These are phyloP conservation scores for Neoaliturus tenellus DNA, from an alignment of 2,888 invertebrate species.

Conservation along the genomic window DNA sequence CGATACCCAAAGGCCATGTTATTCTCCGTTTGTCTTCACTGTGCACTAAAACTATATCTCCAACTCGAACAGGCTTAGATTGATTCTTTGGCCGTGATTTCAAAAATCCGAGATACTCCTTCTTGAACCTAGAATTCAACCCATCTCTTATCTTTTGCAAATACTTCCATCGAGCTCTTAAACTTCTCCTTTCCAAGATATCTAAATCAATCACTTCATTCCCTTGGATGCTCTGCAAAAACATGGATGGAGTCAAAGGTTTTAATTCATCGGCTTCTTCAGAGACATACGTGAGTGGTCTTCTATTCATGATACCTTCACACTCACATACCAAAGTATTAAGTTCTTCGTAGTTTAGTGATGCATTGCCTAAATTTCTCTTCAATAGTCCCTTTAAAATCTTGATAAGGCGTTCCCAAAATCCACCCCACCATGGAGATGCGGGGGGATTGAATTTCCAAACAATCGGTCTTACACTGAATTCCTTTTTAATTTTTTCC, in stretches of 20 bases:
- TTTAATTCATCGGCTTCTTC: background rate
- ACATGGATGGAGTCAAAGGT: constrained; percentile 51
- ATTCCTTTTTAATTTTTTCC: constrained; percentile 68
- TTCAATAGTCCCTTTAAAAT: constrained; percentile 45
- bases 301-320: constrained; percentile 44
- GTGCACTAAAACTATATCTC: too few species aligned
- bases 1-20: too few species aligned
- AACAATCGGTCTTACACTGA: constrained; percentile 61
- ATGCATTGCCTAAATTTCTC: constrained; percentile 39
- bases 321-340: constrained; percentile 51
- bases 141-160: background rate
- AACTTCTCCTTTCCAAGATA: background rate
- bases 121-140: background rate
- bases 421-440: constrained; percentile 70
- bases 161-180: background rate
- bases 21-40: too few species aligned
- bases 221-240: background rate
- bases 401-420: constrained; percentile 49
- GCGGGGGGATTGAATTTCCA: constrained; percentile 70
- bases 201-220: background rate
- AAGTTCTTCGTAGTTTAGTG: constrained; percentile 41
- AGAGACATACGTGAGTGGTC: background rate
- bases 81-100: background rate
- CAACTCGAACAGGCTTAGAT: too few species aligned
- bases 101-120: constrained; percentile 1